Evolutionary conservation across 2,113 vertebrate genomes (phyloP).

Genomic region (Anhinga anhinga): DNA sequence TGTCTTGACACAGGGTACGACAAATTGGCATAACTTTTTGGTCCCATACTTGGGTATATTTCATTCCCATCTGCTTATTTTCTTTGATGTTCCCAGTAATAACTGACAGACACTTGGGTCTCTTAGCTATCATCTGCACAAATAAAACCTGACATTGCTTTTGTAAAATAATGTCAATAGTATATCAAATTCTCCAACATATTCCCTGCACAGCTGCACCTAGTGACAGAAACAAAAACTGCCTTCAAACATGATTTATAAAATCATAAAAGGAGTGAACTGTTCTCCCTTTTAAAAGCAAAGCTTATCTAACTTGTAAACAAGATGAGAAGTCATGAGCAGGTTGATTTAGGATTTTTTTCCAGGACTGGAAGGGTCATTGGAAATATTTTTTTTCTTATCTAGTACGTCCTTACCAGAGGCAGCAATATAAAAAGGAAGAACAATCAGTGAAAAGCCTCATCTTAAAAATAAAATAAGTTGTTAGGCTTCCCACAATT

Average conservation of each 20-base stretch:
- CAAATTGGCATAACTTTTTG: constrained; percentile 27
- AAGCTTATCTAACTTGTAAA: constrained; percentile 21
- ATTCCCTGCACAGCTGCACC: constrained; percentile 39
- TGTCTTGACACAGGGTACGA: background rate
- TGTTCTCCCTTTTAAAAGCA: constrained; percentile 35
- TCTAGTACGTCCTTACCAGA: background rate
- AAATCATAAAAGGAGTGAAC: constrained; percentile 14
- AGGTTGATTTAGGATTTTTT: background rate
- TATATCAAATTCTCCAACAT: constrained; percentile 52
- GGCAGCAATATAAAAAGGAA: background rate
- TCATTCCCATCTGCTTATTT: constrained; percentile 44
- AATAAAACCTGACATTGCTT: constrained; percentile 65
- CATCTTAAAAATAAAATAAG: background rate
- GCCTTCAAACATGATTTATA: constrained; percentile 50
- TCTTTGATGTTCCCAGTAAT: constrained; percentile 48
- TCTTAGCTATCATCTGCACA: constrained; percentile 55
- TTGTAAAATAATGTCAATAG: constrained; percentile 65
- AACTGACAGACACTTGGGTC: constrained; percentile 48
- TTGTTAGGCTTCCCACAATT: background rate
- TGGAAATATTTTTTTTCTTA: background rate
- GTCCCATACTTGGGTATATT: background rate
- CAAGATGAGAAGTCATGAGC: constrained; percentile 11
- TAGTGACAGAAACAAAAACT: constrained; percentile 47
- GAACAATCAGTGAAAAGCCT: background rate
- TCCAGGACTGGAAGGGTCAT: background rate